A percentile compares a stretch with the other conserved stretches of the same genome.
Evolutionary conservation across 2,113 vertebrate species (phyloP).

Genomic region (Percina caprodes): DNA sequence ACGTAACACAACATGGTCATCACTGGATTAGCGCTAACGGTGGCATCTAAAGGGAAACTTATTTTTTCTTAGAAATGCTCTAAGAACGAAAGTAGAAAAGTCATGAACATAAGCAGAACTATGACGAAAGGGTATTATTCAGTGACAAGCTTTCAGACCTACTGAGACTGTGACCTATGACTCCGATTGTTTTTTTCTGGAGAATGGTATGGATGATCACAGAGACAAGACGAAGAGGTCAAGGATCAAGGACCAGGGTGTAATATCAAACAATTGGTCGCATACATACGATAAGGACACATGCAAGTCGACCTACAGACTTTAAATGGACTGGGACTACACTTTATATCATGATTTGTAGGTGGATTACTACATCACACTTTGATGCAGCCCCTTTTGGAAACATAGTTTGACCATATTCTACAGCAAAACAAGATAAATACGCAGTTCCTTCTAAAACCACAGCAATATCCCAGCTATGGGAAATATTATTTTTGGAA

Average conservation of each 20-base stretch:
- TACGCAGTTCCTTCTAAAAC: not conserved
- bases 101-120: not conserved
- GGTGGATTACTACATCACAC: not conserved
- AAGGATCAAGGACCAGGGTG: slow-evolving; percentile 9
- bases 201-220: slow-evolving; percentile 19
- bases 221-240: slow-evolving; percentile 17
- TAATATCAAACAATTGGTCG: slow-evolving; percentile 33
- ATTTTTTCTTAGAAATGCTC: slow-evolving; percentile 20
- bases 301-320: not conserved
- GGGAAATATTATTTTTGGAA: not conserved
- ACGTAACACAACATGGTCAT: not conserved
- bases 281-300: not conserved
- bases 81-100: slow-evolving; percentile 19
- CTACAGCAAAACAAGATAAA: not conserved
- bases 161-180: slow-evolving; percentile 20
- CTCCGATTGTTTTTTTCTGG: slow-evolving; percentile 10
- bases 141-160: not conserved
- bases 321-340: not conserved
- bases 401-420: not conserved
- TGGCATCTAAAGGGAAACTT: not conserved
- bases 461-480: not conserved
- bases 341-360: not conserved
- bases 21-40: not conserved
- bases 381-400: not conserved
- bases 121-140: not conserved